Percentiles rank a stretch among this genome's conserved stretches.
phyloP scores from a whole-genome alignment of 2,797 vertebrate genomes.

The Synaphobranchus kaupii region DNA sequence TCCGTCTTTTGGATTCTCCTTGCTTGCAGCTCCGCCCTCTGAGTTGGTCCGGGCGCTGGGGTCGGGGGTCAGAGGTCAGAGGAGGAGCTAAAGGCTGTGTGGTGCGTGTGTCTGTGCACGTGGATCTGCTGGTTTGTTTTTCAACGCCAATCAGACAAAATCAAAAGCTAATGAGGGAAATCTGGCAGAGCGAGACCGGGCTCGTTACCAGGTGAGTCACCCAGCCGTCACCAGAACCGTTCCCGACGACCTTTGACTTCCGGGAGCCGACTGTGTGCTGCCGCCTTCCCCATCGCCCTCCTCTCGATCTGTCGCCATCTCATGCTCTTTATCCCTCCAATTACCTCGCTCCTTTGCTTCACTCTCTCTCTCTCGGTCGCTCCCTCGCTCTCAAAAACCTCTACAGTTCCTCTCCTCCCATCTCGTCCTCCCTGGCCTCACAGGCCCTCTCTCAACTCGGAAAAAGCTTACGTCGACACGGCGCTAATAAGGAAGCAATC shows the following conservation, averaged over 20 bases:
- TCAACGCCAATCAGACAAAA: conserved; percentile 59
- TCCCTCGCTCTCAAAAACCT: not conserved
- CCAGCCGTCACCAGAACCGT: not conserved
- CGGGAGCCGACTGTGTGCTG: conserved; percentile 67
- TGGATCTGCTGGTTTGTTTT: conserved; percentile 64
- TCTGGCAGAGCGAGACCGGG: conserved; percentile 53
- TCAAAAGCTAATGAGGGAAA: conserved; percentile 49
- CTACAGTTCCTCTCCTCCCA: not conserved
- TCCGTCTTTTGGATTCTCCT: conserved; percentile 21
- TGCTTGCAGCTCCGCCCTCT: not conserved
- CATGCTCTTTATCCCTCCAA: not conserved
- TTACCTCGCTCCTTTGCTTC: not conserved
- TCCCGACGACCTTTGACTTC: conserved; percentile 48
- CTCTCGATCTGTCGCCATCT: not conserved
- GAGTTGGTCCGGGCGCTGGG: not conserved
- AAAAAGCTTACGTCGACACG: too few relatives aligned
- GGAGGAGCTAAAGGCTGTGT: conserved; percentile 44
- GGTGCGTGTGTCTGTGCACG: conserved; percentile 33
- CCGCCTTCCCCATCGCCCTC: not conserved
- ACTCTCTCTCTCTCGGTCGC: not conserved
- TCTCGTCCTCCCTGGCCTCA: not conserved
- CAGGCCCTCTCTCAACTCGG: not conserved
- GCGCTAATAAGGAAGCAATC: not conserved
- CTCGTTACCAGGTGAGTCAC: not conserved
- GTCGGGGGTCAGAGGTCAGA: conserved; percentile 36